These are phyloP conservation scores for Palythoa grandis DNA, from an alignment of 92 coral and sea anemone species.

Conservation along the genomic window DNA sequence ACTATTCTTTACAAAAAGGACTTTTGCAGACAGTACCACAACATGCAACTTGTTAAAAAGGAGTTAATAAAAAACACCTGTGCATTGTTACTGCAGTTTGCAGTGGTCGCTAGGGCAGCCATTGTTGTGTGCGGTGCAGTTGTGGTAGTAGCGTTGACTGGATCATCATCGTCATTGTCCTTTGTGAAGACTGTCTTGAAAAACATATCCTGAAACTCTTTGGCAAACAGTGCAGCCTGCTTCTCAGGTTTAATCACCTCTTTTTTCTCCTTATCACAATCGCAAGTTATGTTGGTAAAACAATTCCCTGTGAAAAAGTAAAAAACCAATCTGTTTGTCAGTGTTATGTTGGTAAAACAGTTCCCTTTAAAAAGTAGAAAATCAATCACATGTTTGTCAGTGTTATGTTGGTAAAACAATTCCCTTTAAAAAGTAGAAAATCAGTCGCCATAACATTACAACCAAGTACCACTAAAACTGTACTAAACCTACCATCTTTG, in stretches of 20 bases:
- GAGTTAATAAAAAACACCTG: slow-evolving; percentile 54
- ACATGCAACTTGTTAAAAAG: background rate
- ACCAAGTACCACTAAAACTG: background rate
- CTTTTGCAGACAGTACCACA: background rate
- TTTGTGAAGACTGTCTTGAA: slow-evolving; percentile 67
- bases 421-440: too few relatives aligned
- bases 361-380: too few relatives aligned
- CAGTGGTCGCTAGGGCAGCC: slow-evolving; percentile 36
- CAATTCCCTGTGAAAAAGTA: slow-evolving; percentile 65
- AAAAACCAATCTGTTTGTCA: background rate
- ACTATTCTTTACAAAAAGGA: background rate
- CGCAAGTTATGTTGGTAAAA: slow-evolving; percentile 72
- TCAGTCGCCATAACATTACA: too few relatives aligned
- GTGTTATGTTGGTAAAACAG: too few relatives aligned
- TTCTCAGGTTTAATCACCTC: slow-evolving; percentile 74
- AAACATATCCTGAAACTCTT: slow-evolving; percentile 88
- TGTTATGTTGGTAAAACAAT: too few relatives aligned
- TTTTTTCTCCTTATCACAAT: slow-evolving; percentile 65
- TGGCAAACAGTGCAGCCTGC: slow-evolving; percentile 90
- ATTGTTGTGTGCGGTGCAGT: slow-evolving; percentile 33
- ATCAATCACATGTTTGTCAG: too few relatives aligned
- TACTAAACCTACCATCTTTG: slow-evolving; percentile 16
- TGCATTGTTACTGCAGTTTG: slow-evolving; percentile 67
- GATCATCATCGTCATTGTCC: slow-evolving; percentile 57
- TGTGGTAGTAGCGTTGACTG: slow-evolving; percentile 47